Evolutionary conservation across 2,888 invertebrate species (phyloP).

Genomic region (Argyresthia goedartella): DNA sequence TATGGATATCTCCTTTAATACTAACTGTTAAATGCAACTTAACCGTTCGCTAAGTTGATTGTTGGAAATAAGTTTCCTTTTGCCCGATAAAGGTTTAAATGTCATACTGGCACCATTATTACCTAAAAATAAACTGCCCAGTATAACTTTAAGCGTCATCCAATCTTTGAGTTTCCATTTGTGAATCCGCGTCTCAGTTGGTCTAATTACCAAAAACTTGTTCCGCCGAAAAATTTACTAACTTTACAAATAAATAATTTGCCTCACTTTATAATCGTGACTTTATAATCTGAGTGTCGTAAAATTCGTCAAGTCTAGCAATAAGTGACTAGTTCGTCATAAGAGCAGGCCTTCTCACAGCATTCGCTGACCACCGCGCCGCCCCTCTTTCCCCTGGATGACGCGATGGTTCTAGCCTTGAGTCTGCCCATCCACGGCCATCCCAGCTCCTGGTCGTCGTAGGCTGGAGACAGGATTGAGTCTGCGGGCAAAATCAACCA

Average conservation of each 20-base stretch:
- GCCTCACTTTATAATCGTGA: neutral
- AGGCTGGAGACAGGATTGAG: conserved; percentile 25
- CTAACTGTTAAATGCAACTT: too few relatives aligned
- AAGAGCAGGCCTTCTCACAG: conserved; percentile 40
- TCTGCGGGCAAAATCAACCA: conserved; percentile 21
- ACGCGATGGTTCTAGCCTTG: conserved; percentile 23
- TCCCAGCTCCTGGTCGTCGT: conserved; percentile 25
- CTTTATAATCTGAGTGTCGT: neutral
- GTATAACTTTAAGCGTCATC: neutral
- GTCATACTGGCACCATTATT: too few relatives aligned
- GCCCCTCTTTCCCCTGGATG: conserved; percentile 27
- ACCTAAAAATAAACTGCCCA: too few relatives aligned
- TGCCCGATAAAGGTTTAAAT: too few relatives aligned
- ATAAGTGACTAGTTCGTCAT: conserved; percentile 32
- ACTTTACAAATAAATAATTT: neutral
- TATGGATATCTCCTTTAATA: too few relatives aligned
- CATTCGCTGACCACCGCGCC: conserved; percentile 33
- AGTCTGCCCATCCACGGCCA: conserved; percentile 34
- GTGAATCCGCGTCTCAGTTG: neutral
- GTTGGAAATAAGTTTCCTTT: too few relatives aligned
- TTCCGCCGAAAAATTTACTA: neutral
- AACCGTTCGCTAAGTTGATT: too few relatives aligned
- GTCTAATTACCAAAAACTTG: too few relatives aligned
- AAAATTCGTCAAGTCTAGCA: conserved; percentile 20
- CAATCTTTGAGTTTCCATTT: neutral